Percentiles rank a stretch among this genome's conserved stretches.
Conservation (phyloP, 1,140 invertebrate genomes). For the Liolophura sinensis region DNA sequence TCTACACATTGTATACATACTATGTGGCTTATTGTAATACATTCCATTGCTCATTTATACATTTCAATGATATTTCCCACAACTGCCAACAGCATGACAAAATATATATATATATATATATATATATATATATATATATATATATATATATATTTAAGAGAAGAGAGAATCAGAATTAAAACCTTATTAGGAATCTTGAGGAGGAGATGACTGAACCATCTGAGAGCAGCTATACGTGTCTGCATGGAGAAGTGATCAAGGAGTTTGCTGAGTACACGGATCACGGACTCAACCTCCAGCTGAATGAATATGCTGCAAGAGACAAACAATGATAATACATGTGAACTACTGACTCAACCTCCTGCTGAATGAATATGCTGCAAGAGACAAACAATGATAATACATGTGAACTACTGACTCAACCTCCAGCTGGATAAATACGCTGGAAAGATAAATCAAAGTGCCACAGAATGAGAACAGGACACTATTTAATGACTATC, state of each 20-base stretch:
- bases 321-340: not conserved
- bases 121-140: no score
- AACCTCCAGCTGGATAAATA: conserved; percentile 3
- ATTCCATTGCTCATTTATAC: no score
- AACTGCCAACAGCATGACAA: no score
- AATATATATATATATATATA: no score
- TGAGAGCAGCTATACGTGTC: conserved; percentile 89
- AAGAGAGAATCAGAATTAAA: conserved; percentile 1
- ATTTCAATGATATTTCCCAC: no score
- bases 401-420: not conserved
- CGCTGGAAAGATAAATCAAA: no score
- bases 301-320: conserved; percentile 33
- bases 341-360: conserved; percentile 1
- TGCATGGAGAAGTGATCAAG: conserved; percentile 84
- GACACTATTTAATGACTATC: no score
- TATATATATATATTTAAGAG: not conserved
- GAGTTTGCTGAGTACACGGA: conserved; percentile 83
- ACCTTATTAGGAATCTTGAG: conserved; percentile 62
- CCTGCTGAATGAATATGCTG: not conserved
- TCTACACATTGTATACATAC: no score
- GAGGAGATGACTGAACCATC: conserved; percentile 93
- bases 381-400: no score
- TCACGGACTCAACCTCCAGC: conserved; percentile 78
- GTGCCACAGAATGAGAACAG: no score
- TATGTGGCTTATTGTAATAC: no score